phyloP scores from a whole-genome alignment of 2,113 vertebrate genomes.

The Heterochromis multidens region DNA sequence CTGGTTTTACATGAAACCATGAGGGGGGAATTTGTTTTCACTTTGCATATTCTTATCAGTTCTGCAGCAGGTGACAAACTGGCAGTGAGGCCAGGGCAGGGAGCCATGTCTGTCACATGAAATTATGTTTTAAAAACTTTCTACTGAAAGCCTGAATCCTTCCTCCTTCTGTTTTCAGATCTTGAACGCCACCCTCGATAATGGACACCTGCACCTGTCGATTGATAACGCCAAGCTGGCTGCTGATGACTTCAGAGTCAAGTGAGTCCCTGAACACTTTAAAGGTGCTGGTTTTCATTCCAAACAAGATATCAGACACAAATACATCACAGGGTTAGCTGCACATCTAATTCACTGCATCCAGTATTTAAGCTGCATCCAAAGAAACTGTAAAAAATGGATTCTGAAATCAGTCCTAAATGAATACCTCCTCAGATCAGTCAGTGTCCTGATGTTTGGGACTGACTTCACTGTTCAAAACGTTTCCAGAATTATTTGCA shows the following conservation, averaged over 20 bases:
- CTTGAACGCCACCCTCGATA: slow-evolving; percentile 42
- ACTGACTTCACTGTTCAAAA: background rate
- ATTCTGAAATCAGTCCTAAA: background rate
- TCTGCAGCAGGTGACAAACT: background rate
- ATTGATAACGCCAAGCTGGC: slow-evolving; percentile 81
- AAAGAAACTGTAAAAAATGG: background rate
- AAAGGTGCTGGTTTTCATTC: background rate
- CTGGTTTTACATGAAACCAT: background rate
- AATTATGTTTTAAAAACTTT: background rate
- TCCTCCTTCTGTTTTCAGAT: slow-evolving; percentile 56
- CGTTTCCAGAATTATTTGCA: background rate
- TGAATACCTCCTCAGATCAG: background rate
- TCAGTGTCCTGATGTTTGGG: background rate
- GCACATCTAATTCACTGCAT: background rate
- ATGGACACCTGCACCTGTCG: slow-evolving; percentile 68
- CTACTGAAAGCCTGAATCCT: background rate
- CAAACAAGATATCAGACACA: background rate
- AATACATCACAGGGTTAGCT: background rate
- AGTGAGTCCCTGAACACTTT: slow-evolving; percentile 56
- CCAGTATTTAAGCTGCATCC: background rate
- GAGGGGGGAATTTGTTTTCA: background rate
- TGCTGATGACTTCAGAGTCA: slow-evolving; percentile 78
- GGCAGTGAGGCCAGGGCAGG: background rate
- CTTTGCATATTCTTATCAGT: background rate
- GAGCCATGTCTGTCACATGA: background rate